Evolutionary conservation across 2,113 vertebrate species (phyloP).

Genomic region (Desmodus rotundus): DNA sequence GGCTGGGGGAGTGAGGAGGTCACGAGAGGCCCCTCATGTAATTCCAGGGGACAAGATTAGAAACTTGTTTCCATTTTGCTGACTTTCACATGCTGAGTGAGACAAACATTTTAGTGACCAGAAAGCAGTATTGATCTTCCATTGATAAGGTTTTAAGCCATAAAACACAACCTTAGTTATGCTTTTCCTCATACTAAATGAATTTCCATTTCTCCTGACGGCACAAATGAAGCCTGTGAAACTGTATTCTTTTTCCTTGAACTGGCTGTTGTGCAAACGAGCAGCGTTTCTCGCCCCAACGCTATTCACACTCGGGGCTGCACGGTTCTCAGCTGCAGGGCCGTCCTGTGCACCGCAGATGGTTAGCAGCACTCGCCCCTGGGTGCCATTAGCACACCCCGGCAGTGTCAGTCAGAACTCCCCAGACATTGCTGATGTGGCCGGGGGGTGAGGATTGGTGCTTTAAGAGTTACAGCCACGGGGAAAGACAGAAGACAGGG

Average conservation of each 20-base stretch:
- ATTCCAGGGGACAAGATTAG: background rate
- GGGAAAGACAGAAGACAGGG: background rate
- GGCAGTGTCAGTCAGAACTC: background rate
- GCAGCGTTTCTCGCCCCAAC: background rate
- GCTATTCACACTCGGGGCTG: background rate
- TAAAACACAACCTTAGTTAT: background rate
- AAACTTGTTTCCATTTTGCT: background rate
- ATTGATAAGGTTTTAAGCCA: background rate
- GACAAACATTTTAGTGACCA: background rate
- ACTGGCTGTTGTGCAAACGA: background rate
- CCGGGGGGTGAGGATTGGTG: background rate
- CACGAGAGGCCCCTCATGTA: fast-evolving
- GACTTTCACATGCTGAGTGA: background rate
- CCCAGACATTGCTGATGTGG: background rate
- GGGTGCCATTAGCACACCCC: background rate
- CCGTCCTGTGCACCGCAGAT: fast-evolving
- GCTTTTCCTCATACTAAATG: background rate
- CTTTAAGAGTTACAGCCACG: background rate
- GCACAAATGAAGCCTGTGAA: background rate
- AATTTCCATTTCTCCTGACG: background rate
- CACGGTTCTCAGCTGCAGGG: no score
- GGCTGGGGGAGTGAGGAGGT: background rate
- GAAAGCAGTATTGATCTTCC: background rate
- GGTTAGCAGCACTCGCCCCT: background rate
- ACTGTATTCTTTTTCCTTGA: background rate